phyloP scores from a whole-genome alignment of 2,797 vertebrate species.

The Pitangus sulphuratus region DNA sequence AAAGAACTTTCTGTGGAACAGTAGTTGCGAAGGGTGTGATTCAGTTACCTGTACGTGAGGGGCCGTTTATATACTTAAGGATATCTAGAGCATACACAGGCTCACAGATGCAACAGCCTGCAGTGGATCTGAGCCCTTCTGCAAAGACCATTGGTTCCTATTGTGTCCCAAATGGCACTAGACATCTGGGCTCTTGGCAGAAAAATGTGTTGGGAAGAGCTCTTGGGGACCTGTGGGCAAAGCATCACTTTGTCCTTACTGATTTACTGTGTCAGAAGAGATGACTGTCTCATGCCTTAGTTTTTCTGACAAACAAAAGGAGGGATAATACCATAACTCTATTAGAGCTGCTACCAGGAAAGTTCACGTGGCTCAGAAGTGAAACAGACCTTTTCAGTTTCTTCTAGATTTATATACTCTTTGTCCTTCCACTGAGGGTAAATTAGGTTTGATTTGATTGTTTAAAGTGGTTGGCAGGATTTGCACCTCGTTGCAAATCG shows the following conservation, averaged over 20 bases:
- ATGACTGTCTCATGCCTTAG: background rate
- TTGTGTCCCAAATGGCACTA: background rate
- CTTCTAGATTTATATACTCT: constrained; percentile 12
- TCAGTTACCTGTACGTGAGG: background rate
- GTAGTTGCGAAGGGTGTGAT: background rate
- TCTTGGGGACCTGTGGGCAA: background rate
- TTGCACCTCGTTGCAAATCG: constrained; percentile 41
- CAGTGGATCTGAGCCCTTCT: background rate
- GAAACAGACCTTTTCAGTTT: constrained; percentile 1
- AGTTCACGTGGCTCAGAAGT: background rate
- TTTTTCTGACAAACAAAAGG: background rate
- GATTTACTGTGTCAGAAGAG: background rate
- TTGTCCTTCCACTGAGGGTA: background rate
- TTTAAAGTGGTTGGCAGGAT: constrained; percentile 56
- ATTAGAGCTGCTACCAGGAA: background rate
- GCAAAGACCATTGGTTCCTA: background rate
- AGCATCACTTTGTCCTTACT: background rate
- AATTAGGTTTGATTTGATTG: constrained; percentile 42
- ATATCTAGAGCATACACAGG: background rate
- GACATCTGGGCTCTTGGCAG: background rate
- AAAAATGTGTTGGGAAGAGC: background rate
- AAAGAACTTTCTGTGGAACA: background rate
- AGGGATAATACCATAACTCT: background rate
- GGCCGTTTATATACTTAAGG: background rate
- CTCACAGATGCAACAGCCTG: background rate